Percentiles rank a stretch among this genome's conserved stretches.
Evolutionary conservation across 2,113 vertebrate genomes (phyloP).

Genomic region (Argyrosomus japonicus): DNA sequence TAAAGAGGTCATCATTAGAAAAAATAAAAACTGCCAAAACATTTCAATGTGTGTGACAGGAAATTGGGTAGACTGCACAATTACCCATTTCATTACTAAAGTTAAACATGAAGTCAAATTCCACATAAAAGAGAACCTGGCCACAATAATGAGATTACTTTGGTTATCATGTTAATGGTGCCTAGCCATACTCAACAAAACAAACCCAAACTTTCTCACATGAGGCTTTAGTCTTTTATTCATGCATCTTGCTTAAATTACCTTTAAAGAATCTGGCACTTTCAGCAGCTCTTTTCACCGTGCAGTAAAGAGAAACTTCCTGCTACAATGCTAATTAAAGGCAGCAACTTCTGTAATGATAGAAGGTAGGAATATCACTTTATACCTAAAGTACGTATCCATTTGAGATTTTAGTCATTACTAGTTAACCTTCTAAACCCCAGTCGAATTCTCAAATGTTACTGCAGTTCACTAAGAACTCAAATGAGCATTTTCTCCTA

Average conservation of each 20-base stretch:
- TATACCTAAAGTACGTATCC: too few species aligned
- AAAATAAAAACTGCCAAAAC: neutral
- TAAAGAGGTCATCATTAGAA: conserved; percentile 10
- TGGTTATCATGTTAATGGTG: conserved; percentile 17
- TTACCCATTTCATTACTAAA: conserved; percentile 16
- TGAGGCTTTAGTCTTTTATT: conserved; percentile 12
- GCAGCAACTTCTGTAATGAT: neutral
- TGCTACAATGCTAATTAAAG: neutral
- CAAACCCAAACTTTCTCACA: conserved; percentile 11
- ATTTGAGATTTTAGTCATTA: too few species aligned
- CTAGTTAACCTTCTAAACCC: too few species aligned
- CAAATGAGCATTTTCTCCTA: too few species aligned
- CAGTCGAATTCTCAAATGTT: too few species aligned
- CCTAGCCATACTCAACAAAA: conserved; percentile 28
- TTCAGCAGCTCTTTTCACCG: neutral
- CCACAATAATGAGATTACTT: conserved; percentile 13
- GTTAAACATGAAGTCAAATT: conserved; percentile 21
- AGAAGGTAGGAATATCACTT: neutral
- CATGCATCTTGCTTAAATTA: neutral
- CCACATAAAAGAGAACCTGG: conserved; percentile 46
- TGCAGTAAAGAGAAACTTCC: neutral
- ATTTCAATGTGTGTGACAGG: conserved; percentile 39
- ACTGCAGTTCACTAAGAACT: too few species aligned
- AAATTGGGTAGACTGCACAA: conserved; percentile 35
- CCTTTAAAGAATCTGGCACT: conserved; percentile 21